Evolutionary conservation across 2,113 vertebrate genomes (phyloP).

Genomic region (Gorsachius goisagi): DNA sequence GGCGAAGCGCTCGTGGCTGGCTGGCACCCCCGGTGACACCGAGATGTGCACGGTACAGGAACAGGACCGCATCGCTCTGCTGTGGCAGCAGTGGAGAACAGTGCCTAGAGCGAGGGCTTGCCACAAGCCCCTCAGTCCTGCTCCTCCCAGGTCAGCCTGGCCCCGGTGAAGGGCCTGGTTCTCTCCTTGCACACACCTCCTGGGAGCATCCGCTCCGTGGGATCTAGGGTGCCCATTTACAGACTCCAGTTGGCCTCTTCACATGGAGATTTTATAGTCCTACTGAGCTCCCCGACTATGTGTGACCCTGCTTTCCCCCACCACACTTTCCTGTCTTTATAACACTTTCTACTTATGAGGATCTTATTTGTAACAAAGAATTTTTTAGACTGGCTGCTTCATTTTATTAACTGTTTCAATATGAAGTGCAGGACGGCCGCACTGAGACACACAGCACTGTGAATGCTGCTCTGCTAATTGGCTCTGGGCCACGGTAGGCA

Average conservation of each 20-base stretch:
- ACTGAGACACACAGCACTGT: constrained; percentile 76
- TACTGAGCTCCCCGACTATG: not conserved
- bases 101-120: constrained; percentile 20
- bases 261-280: constrained; percentile 48
- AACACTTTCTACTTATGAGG: constrained; percentile 72
- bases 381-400: constrained; percentile 75
- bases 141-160: not conserved
- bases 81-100: not conserved
- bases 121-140: not conserved
- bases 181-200: not conserved
- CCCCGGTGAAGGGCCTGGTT: not conserved
- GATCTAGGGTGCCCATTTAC: not conserved
- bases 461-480: constrained; percentile 58
- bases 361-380: constrained; percentile 66
- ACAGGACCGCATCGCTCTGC: not conserved
- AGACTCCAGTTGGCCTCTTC: constrained; percentile 21
- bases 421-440: constrained; percentile 63
- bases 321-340: constrained; percentile 48
- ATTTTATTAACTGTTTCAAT: constrained; percentile 65
- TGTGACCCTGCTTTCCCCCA: not conserved
- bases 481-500: constrained; percentile 39
- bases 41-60: not conserved
- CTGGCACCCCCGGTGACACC: not conserved
- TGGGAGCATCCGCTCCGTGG: not conserved
- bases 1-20: not conserved